Evolutionary conservation across 2,888 invertebrate genomes (phyloP), one percentile per base, ranked within the genome.

Genomic region (Falcaria lacertinaria): DNA sequence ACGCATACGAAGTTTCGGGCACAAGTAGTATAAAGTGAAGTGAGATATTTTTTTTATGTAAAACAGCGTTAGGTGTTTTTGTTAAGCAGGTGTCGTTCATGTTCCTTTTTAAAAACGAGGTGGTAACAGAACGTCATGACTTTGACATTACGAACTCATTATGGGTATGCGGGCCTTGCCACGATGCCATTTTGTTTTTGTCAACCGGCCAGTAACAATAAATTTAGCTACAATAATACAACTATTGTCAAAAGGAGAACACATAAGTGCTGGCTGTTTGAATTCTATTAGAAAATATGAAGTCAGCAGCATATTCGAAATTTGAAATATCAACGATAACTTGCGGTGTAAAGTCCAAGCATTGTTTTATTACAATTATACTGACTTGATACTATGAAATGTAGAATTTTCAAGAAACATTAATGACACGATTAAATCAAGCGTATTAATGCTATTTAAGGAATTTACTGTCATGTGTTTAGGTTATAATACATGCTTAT

Each of bases 131-230:
- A 25, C 37, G 22, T n/a, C 37, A 22, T 37, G 22, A 37, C 22
- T 28, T 14, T 37, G 37, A 37, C 37, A 37, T 37, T 37, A 36
- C n/a, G 44, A 45, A 50, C 43, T 53, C 47, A 54, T 56, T 51
- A 56, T 39, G 37, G 43, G 35, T 45, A 62, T 65, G 61, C 63
- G 67, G 64, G 64, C 59, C 52, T 28, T 28, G 28, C 28, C 28
- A 49, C 54, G 49, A 63, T 47, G 60, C 59, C 54, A 60, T 66
- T 64, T 59, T 52, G 58, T 70, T 67, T 70, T 70, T 67, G 57
- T 59, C 52, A 51, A 38, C 46, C 19, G 46, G 48, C 43, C 42
- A 45, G 46, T 44, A 52, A 43, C 22, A 37, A 37, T 37, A 37
- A 42, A 36, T 34, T 40, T 40, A 15, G 22, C 34, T 42, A 22